Evolutionary conservation across 2,113 vertebrate species (phyloP).

Genomic region (Passer domesticus): DNA sequence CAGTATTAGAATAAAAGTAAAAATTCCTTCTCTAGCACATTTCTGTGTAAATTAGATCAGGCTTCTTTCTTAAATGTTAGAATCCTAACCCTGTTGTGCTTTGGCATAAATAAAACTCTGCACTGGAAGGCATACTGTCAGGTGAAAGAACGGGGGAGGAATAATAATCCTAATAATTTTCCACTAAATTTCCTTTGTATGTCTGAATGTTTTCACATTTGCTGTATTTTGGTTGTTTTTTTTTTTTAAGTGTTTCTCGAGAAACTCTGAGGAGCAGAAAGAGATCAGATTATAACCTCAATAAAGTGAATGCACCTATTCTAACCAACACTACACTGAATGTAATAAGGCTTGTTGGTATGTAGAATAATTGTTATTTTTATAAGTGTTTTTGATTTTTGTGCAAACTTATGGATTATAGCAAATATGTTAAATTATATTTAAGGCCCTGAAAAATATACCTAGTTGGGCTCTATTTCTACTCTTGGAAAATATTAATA

Average conservation of each 20-base stretch:
- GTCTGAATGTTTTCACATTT: neutral
- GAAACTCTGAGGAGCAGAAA: constrained; percentile 92
- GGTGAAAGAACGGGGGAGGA: neutral
- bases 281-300: constrained; percentile 93
- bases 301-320: constrained; percentile 92
- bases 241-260: constrained; percentile 82
- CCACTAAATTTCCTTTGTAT: neutral
- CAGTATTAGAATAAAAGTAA: neutral
- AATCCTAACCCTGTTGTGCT: neutral
- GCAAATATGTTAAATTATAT: neutral
- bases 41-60: neutral
- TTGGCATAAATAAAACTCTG: neutral
- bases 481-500: neutral
- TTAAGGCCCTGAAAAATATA: neutral
- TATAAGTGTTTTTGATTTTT: neutral
- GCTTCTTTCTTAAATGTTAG: neutral
- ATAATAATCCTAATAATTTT: neutral
- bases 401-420: neutral
- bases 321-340: constrained; percentile 98
- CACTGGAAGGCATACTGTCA: neutral
- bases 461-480: neutral
- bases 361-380: constrained; percentile 58
- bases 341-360: constrained; percentile 95
- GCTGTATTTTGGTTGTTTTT: neutral
- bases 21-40: neutral